Evolutionary conservation across 1,140 invertebrate genomes (phyloP).

Genomic region (Capitella teleta): DNA sequence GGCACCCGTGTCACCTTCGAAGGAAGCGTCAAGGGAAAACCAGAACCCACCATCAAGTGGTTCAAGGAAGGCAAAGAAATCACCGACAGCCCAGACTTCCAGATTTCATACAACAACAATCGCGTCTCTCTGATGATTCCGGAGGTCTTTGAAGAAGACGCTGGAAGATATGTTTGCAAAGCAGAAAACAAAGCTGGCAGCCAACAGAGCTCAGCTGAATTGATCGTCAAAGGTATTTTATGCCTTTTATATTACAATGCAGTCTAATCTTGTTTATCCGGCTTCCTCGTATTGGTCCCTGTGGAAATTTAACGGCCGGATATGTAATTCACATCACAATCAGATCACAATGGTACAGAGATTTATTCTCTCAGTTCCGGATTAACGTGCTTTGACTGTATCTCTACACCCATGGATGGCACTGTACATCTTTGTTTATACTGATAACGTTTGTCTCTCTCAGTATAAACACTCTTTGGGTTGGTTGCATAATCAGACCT

Average conservation of each 20-base stretch:
- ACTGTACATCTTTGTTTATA: no score
- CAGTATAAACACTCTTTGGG: no score
- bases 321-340: no score
- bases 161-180: constrained; percentile 49
- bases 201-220: constrained; percentile 11
- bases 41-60: constrained; percentile 34
- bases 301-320: no score
- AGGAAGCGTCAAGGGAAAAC: constrained; percentile 19
- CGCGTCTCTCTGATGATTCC: constrained; percentile 43
- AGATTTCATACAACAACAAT: constrained; percentile 30
- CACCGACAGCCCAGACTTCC: constrained; percentile 8
- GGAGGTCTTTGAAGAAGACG: constrained; percentile 27
- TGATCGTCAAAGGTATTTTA: constrained; percentile 13
- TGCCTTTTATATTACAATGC: neutral
- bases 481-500: no score
- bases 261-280: no score
- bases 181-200: constrained; percentile 15
- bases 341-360: no score
- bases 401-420: no score
- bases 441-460: no score
- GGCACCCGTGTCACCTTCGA: constrained; percentile 13
- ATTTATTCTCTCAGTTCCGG: no score
- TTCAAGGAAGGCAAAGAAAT: constrained; percentile 15
- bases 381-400: no score
- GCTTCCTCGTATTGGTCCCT: no score